Evolutionary conservation across 2,113 vertebrate species (phyloP), one percentile per base, ranked within the genome.

Genomic region (Anarrhichthys ocellatus): DNA sequence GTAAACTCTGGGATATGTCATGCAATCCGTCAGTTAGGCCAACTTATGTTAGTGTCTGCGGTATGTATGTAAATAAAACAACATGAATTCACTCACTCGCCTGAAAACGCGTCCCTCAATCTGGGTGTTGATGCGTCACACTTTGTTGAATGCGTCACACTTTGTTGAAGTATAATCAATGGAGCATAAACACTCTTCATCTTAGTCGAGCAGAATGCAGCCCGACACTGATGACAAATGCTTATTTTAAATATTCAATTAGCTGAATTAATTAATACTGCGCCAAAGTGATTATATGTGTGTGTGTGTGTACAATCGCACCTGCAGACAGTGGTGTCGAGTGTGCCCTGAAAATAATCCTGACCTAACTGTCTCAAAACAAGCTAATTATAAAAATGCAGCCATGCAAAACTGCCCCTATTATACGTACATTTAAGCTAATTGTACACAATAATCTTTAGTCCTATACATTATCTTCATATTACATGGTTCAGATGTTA

Each of bases 1-100:
- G 67, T 73, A 78, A 81, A 78, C 75, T 82, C 9, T 18, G 40
- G 52, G 56, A 80, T 73, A 65, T 46, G 67, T 34, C 59, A 59
- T 22, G n/a, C 40, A 54, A 62, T 78, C 76, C 52, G 62, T 80
- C 80, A 27, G 24, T 63, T 46, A 20, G 50, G 24, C 20, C 61
- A 63, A 50, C 44, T 22, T 48, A 27, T 10, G 54, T 58, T 24
- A 38, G 69, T 13, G 65, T 83, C 63, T 34, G 67, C 58, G 10
- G 27, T 32, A 29, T 29, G 13, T 2, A 32, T 17, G 67, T 1
- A 4, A 22, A 58, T 13, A 38, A 65, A 74, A 63, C 14, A 27
- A 17, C 14, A 32, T 15, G 14, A 2, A 52, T 42, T 29, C 6
- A 34, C 9, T 61, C 9, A 65, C 7, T 4, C 1, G 0, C 27